Conservation (phyloP, 92 coral and sea anemone species). For the Palythoa grandiflora region DNA sequence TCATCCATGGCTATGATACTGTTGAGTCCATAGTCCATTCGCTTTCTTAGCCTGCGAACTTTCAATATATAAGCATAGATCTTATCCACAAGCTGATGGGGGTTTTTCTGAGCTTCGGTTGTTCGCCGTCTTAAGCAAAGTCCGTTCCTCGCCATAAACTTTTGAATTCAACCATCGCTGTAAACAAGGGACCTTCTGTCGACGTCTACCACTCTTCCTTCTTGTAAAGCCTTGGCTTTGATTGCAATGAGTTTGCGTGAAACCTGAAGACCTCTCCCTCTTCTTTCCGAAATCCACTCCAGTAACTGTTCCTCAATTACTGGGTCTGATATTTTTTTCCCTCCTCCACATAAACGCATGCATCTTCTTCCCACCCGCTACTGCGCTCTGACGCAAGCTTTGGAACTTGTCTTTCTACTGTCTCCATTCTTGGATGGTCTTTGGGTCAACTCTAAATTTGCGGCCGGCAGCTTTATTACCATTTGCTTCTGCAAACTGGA, state of each 20-base stretch:
- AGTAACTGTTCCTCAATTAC: slow-evolving; percentile 46
- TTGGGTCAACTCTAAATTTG: not conserved
- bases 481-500: slow-evolving; percentile 20
- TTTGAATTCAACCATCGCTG: slow-evolving; percentile 54
- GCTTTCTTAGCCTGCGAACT: slow-evolving; percentile 36
- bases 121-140: slow-evolving; percentile 54
- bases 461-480: slow-evolving; percentile 7
- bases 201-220: slow-evolving; percentile 42
- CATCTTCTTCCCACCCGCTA: slow-evolving; percentile 27
- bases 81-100: slow-evolving; percentile 49
- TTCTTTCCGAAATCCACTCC: slow-evolving; percentile 56
- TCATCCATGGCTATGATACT: slow-evolving; percentile 38
- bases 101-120: slow-evolving; percentile 56
- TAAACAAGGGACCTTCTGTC: slow-evolving; percentile 8
- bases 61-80: slow-evolving; percentile 52
- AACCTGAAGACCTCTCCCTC: slow-evolving; percentile 58
- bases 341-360: slow-evolving; percentile 58
- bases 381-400: slow-evolving; percentile 40
- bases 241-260: slow-evolving; percentile 47
- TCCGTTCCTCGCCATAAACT: slow-evolving; percentile 59
- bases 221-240: slow-evolving; percentile 56
- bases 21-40: slow-evolving; percentile 38
- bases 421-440: slow-evolving; percentile 54
- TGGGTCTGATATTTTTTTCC: slow-evolving; percentile 31
- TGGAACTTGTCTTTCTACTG: slow-evolving; percentile 40